Base-by-base conservation (phyloP, 2,113 vertebrate genomes). In the Oncorhynchus gorbuscha region DNA sequence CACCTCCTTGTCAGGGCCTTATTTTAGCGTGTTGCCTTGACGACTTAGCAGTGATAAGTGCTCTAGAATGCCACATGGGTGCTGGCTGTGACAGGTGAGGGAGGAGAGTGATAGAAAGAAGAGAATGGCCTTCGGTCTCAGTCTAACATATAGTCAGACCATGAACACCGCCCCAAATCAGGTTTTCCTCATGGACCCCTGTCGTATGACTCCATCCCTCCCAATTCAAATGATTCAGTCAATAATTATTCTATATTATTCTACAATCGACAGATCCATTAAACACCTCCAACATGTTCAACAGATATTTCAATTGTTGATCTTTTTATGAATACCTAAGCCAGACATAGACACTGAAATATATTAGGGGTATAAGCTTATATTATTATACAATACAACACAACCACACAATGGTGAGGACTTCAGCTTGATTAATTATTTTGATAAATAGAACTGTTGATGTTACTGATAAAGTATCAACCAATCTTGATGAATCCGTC, bases 61-160 rank as follows among this genome's bases (percentile, higher is more conserved):
- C 89, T 87, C 84, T 90, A 79, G 78, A 90, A 74, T 76, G 75
- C 69, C 79, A 75, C 73, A 78, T 58, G 78, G 80, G 76, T 87
- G 85, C 89, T 90, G 90, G 84, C 77, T 80, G 73, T 91, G 88
- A 91, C 88, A 91, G 90, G 73, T 89, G 81, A 84, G 45, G 51
- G 72, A 66, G 67, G 39, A 45, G 49, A 71, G 49, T 24, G 3
- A 32, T n/a, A n/a, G 32, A 69, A 39, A 81, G 74, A 79, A 75
- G 66, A 81, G 73, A 83, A 70, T 62, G 67, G 75, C 39, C 39
- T 39, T 39, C 2, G 9, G 39, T 11, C 39, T 45, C 39, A 11
- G 9, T 45, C 39, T 45, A 9, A 0, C 39, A 45, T 45, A 3
- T 45, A 45, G 39, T 45, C 39, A 45, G 39, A 45, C 9, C 39